Evolutionary conservation across 2,797 vertebrate genomes (phyloP), one percentile per base, ranked within the genome.

Genomic region (Falco naumanni): DNA sequence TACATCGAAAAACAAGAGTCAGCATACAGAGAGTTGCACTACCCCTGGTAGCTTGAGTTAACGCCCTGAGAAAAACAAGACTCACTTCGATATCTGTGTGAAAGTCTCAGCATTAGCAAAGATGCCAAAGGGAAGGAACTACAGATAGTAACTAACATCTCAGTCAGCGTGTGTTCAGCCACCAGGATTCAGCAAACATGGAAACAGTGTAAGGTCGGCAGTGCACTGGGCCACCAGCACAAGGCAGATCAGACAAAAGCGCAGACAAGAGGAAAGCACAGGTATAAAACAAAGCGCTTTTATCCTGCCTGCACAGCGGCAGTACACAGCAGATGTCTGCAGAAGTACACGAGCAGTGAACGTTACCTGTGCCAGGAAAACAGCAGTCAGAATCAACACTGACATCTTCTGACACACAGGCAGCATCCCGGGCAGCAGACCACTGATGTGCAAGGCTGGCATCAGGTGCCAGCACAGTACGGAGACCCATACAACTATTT

Each of bases 401-500:
- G 69, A 72, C 86, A 69, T 9, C 76, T 89, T 48, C 94, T 33
- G 34, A 69, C 78, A 37, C 3, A 0, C 43, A 18, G 24, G 31
- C 20, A n/a, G 59, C 54, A 47, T 37, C 57, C 70, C 0, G 1
- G 57, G 37, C 37, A 50, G 64, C 60, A 48, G 60, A 41, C 19
- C 56, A 53, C 18, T 14, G 54, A 7, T 7, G 56, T 1, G 3
- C 6, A 5, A 45, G 80, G 78, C 31, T 5, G 45, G 56, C 72
- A 17, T 1, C 37, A 4, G 25, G 10, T 6, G 10, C 47, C 5
- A 1, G 24, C 78, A 17, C 34, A 6, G 29, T 0, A 21, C 29
- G 3, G 0, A 34, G 28, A 72, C 33, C 13, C 22, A 2, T 1
- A 7, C 43, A 24, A 17, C 10, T 19, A 1, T 9, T 33, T 24